These are phyloP conservation scores for human DNA, from an alignment of 2,113 vertebrate genomes.

Conservation along the genomic window DNA sequence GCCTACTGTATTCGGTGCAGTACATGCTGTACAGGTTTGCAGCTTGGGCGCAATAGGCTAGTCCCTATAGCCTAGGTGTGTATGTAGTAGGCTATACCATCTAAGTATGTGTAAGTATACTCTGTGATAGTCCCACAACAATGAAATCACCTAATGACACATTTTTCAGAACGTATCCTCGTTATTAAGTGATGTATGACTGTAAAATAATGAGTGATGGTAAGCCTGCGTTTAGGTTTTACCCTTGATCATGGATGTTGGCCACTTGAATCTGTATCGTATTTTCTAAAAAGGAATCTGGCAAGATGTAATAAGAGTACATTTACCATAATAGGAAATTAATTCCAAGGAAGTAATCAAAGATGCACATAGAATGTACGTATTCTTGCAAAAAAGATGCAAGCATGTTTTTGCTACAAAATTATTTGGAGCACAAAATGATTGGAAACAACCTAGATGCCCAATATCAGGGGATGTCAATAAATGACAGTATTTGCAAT, in stretches of 20 bases:
- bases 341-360: not conserved
- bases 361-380: not conserved
- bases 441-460: not conserved
- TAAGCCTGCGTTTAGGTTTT: not conserved
- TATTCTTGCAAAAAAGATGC: too few species aligned
- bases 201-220: not conserved
- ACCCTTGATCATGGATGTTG: not conserved
- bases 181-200: not conserved
- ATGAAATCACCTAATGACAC: not conserved
- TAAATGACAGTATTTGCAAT: not conserved
- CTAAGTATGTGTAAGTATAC: not conserved
- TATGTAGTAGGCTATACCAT: not conserved
- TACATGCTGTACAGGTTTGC: not conserved
- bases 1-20: not conserved
- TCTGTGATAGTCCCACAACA: not conserved
- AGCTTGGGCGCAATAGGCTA: not conserved
- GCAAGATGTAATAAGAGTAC: not conserved
- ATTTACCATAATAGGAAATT: not conserved
- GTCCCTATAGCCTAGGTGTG: not conserved
- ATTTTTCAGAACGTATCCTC: not conserved
- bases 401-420: not conserved
- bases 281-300: not conserved
- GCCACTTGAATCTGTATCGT: not conserved
- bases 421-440: not conserved
- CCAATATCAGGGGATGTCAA: not conserved